Conservation (phyloP, 1,140 invertebrate species). For the Xylocopa sonorina region DNA sequence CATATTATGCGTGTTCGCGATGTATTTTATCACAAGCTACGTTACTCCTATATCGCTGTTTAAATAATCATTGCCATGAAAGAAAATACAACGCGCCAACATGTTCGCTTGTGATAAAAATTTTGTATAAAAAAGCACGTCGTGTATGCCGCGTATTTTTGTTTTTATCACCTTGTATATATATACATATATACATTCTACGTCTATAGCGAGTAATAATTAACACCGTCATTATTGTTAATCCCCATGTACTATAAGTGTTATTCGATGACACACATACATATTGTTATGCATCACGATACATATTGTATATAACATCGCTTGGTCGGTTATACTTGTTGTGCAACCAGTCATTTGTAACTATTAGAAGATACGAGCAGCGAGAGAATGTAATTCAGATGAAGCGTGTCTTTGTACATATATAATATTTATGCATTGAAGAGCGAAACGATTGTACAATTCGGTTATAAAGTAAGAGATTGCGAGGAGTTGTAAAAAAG, state of each 20-base stretch:
- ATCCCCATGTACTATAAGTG: slow-evolving; percentile 28
- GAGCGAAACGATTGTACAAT: slow-evolving; percentile 36
- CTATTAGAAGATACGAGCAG: not conserved
- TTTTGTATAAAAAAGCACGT: slow-evolving; percentile 6
- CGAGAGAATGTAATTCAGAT: slow-evolving; percentile 25
- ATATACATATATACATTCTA: too few relatives aligned
- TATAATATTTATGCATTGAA: slow-evolving; percentile 22
- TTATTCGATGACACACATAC: slow-evolving; percentile 20
- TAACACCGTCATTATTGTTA: slow-evolving; percentile 24
- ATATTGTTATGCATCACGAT: slow-evolving; percentile 1
- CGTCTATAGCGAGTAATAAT: slow-evolving; percentile 8
- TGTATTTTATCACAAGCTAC: not conserved
- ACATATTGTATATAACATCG: slow-evolving; percentile 35
- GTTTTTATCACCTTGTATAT: slow-evolving; percentile 20
- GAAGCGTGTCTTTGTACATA: slow-evolving; percentile 41
- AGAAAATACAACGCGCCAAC: not conserved
- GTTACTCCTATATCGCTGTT: not conserved
- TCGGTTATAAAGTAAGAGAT: slow-evolving; percentile 24
- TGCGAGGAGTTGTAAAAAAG: not conserved
- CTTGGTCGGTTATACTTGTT: slow-evolving; percentile 16
- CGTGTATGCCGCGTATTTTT: slow-evolving; percentile 20
- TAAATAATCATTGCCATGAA: slow-evolving; percentile 8
- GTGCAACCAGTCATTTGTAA: not conserved
- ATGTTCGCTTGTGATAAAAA: not conserved
- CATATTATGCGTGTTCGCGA: not conserved